These are phyloP conservation scores for Intellagama lesueurii DNA, from an alignment of 2,797 vertebrate genomes.

Conservation along the genomic window DNA sequence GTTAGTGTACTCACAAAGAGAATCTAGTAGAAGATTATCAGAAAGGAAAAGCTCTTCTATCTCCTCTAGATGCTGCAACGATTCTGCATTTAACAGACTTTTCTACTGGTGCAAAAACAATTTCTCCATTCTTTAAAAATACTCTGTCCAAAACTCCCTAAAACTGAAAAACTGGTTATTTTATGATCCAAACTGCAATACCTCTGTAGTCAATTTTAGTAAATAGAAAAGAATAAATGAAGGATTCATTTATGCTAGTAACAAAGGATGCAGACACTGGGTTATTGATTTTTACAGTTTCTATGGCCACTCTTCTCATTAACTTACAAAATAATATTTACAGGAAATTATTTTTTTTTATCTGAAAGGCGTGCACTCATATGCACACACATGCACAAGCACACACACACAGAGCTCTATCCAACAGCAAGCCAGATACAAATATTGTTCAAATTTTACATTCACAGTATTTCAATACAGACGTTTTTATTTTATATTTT, in stretches of 20 bases:
- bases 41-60: too few species aligned
- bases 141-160: not conserved
- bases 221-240: not conserved
- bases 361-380: not conserved
- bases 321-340: not conserved
- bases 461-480: not conserved
- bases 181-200: not conserved
- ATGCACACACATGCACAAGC: too few species aligned
- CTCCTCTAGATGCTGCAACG: not conserved
- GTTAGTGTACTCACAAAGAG: not conserved
- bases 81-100: not conserved
- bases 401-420: not conserved
- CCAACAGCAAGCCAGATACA: not conserved
- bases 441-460: not conserved
- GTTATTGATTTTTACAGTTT: slow-evolving; percentile 5
- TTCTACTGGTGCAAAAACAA: not conserved
- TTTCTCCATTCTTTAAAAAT: not conserved
- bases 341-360: not conserved
- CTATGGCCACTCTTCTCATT: not conserved
- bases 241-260: not conserved
- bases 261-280: not conserved
- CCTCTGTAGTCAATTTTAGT: not conserved
- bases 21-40: too few species aligned
- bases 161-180: not conserved
- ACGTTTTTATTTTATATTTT: not conserved